Evolutionary conservation across 2,113 vertebrate species (phyloP).

Genomic region (Calypte anna): DNA sequence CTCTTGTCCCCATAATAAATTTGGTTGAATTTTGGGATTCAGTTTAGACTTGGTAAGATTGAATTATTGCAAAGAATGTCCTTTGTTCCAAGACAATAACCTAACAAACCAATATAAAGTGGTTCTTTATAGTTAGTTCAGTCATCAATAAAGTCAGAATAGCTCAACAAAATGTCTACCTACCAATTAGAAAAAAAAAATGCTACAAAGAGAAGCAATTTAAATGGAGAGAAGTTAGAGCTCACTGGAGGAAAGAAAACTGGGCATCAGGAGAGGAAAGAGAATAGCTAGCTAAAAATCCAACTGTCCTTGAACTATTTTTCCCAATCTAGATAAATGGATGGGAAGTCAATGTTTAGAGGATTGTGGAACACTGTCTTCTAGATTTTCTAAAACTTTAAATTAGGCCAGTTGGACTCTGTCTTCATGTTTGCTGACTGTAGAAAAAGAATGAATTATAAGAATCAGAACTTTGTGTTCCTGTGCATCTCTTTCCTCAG

Average conservation of each 20-base stretch:
- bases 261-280: background rate
- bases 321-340: background rate
- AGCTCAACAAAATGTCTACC: background rate
- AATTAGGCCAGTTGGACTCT: background rate
- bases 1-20: background rate
- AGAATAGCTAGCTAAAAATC: background rate
- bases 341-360: background rate
- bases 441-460: background rate
- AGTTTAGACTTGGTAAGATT: background rate
- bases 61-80: background rate
- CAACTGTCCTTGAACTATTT: background rate
- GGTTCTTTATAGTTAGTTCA: background rate
- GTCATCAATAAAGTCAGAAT: background rate
- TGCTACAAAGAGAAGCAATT: background rate
- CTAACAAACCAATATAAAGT: background rate
- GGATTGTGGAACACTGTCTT: background rate
- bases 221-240: background rate
- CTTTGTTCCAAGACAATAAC: background rate
- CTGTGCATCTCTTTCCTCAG: background rate
- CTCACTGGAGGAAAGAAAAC: background rate
- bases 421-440: background rate
- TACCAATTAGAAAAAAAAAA: background rate
- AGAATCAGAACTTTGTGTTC: background rate
- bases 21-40: background rate
- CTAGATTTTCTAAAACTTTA: background rate